phyloP scores from a whole-genome alignment of 2,888 invertebrate genomes.

The Platypus cylindrus region DNA sequence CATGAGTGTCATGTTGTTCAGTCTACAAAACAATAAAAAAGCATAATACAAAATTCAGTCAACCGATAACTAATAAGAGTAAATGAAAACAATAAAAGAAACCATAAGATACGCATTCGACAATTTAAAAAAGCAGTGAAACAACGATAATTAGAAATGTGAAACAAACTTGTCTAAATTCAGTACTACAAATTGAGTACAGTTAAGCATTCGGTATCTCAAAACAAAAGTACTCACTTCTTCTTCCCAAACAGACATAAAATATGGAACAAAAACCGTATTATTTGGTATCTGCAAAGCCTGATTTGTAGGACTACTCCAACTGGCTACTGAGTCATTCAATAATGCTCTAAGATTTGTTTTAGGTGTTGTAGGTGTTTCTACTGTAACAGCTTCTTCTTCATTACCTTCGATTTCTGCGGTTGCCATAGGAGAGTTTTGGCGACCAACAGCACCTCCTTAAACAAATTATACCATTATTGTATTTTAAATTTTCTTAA shows the following conservation, averaged over 20 bases:
- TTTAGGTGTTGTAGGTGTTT: slow-evolving; percentile 59
- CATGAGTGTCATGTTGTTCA: slow-evolving; percentile 46
- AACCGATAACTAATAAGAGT: background rate
- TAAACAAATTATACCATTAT: slow-evolving; percentile 1
- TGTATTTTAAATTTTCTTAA: background rate
- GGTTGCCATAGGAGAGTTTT: slow-evolving; percentile 47
- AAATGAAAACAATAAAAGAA: slow-evolving; percentile 4
- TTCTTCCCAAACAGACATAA: slow-evolving; percentile 51
- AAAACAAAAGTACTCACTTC: too few relatives aligned
- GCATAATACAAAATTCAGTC: too few relatives aligned
- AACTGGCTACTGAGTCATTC: too few relatives aligned
- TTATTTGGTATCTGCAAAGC: too few relatives aligned
- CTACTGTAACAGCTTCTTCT: slow-evolving; percentile 65
- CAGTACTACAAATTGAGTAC: too few relatives aligned
- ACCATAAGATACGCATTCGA: slow-evolving; percentile 4
- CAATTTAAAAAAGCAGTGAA: too few relatives aligned
- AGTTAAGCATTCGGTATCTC: too few relatives aligned
- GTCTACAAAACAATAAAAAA: too few relatives aligned
- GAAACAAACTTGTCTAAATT: too few relatives aligned
- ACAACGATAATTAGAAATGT: too few relatives aligned
- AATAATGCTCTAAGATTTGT: slow-evolving; percentile 56
- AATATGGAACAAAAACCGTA: slow-evolving; percentile 42
- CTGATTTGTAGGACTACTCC: too few relatives aligned
- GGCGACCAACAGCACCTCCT: slow-evolving; percentile 44
- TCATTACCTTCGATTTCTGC: slow-evolving; percentile 71